Conservation (phyloP, 2,113 vertebrate genomes). For the Stercorarius parasiticus region DNA sequence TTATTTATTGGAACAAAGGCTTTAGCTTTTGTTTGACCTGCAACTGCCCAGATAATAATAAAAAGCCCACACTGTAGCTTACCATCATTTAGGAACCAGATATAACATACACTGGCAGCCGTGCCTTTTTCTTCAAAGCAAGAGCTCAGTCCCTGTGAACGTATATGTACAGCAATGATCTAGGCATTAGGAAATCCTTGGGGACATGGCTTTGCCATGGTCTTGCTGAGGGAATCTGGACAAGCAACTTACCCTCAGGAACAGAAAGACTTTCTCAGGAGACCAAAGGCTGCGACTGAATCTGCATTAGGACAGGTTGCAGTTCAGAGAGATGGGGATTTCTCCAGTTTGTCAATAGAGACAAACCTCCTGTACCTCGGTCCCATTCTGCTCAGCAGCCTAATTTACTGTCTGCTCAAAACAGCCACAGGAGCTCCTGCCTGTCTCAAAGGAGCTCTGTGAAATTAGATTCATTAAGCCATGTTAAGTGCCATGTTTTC, state of each 20-base stretch:
- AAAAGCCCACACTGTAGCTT: background rate
- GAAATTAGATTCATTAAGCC: constrained; percentile 36
- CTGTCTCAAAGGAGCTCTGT: constrained; percentile 21
- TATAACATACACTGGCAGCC: background rate
- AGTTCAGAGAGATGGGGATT: background rate
- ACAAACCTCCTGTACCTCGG: background rate
- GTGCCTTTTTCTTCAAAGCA: background rate
- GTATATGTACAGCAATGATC: background rate
- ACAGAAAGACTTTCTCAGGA: background rate
- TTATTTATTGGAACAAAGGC: background rate
- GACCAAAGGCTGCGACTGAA: background rate
- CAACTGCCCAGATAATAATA: background rate
- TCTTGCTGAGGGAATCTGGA: background rate
- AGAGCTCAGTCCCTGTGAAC: background rate
- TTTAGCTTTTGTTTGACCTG: background rate
- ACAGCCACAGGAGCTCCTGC: background rate
- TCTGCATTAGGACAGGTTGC: background rate
- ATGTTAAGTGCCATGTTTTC: background rate
- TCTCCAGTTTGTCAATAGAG: background rate
- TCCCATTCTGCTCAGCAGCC: background rate
- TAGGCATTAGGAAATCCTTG: background rate
- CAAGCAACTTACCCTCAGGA: background rate
- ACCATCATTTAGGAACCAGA: background rate
- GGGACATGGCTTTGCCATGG: background rate
- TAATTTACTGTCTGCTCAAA: constrained; percentile 7